Evolutionary conservation across 2,113 vertebrate genomes (phyloP).

Genomic region (Osmerus eperlanus): DNA sequence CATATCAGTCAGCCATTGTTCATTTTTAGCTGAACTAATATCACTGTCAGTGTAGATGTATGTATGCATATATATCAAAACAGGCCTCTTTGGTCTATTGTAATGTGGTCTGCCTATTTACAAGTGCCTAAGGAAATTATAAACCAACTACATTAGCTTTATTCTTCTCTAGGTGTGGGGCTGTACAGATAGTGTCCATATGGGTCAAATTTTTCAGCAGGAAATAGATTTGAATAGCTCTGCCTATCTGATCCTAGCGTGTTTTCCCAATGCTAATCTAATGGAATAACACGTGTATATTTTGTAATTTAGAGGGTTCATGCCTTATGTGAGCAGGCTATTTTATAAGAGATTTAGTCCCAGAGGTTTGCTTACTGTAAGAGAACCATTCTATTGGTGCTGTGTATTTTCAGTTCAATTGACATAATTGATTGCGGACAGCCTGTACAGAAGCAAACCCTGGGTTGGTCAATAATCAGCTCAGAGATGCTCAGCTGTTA

Average conservation of each 20-base stretch:
- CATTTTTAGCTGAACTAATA: too few relatives aligned
- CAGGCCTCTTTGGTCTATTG: not conserved
- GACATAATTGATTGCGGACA: constrained; percentile 47
- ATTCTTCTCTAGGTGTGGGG: not conserved
- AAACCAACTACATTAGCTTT: constrained; percentile 7
- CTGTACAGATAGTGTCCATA: not conserved
- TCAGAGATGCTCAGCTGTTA: constrained; percentile 28
- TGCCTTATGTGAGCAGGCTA: constrained; percentile 3
- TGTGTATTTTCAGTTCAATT: constrained; percentile 47
- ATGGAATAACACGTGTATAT: not conserved
- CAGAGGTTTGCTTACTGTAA: too few relatives aligned
- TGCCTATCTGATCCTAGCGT: too few relatives aligned
- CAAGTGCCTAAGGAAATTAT: constrained; percentile 8
- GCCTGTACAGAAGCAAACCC: constrained; percentile 33
- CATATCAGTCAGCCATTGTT: too few relatives aligned
- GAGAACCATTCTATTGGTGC: too few relatives aligned
- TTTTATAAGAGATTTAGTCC: constrained; percentile 1
- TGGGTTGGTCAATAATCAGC: constrained; percentile 44
- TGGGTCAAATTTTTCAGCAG: not conserved
- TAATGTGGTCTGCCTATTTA: not conserved
- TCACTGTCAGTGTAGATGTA: too few relatives aligned
- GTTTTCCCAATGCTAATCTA: too few relatives aligned
- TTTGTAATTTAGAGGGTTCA: constrained; percentile 5
- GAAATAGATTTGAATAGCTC: constrained; percentile 26
- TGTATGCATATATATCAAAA: not conserved